Evolutionary conservation across 1,140 invertebrate genomes (phyloP).

Genomic region (Muscidifurax raptorellus): DNA sequence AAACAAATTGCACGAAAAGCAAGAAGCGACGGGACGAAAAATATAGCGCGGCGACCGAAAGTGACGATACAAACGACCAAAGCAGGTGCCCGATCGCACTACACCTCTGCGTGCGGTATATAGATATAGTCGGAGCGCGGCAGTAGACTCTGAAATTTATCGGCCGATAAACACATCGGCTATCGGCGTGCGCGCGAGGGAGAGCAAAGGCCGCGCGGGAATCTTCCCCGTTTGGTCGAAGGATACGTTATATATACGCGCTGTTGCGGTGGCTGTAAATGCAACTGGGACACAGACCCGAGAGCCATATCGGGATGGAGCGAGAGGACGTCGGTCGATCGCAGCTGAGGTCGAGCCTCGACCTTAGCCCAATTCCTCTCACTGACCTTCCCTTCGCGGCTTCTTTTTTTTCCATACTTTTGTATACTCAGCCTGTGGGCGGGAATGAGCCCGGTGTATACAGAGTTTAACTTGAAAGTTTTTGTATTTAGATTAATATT

Average conservation of each 20-base stretch:
- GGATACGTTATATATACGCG: not conserved
- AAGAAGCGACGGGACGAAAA: too few species aligned
- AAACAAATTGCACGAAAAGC: too few species aligned
- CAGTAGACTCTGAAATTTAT: conserved; percentile 25
- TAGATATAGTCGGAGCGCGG: not conserved
- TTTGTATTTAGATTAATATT: too few species aligned
- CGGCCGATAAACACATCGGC: conserved; percentile 26
- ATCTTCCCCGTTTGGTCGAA: conserved; percentile 4
- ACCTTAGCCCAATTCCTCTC: conserved; percentile 29
- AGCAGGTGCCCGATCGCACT: not conserved
- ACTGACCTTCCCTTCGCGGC: not conserved
- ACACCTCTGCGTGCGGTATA: not conserved
- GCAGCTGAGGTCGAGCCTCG: conserved; percentile 6
- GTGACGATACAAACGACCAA: not conserved
- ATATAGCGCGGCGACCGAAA: too few species aligned
- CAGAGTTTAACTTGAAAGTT: too few species aligned
- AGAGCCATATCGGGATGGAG: conserved; percentile 8
- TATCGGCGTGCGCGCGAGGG: not conserved
- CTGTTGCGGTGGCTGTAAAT: not conserved
- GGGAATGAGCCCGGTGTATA: too few species aligned
- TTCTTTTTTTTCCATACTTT: not conserved
- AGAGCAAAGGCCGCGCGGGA: not conserved
- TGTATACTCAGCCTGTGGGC: too few species aligned
- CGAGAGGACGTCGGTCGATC: not conserved
- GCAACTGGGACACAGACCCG: conserved; percentile 10